Evolutionary conservation across 2,888 invertebrate species (phyloP).

Genomic region (Leuctra nigra): DNA sequence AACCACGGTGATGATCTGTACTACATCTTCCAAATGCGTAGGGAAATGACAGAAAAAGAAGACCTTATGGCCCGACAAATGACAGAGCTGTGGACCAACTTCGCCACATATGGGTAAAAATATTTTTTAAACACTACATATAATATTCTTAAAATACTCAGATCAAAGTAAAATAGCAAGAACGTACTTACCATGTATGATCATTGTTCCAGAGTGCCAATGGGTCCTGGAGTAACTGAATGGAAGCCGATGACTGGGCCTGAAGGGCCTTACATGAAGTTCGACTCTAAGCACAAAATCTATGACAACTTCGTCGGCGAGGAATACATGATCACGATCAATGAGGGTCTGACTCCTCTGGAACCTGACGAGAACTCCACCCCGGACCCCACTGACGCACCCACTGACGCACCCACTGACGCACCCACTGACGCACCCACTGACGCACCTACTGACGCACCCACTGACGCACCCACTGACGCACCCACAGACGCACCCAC

Average conservation of each 20-base stretch:
- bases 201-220: constrained; percentile 28
- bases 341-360: no score
- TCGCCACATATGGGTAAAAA: constrained; percentile 39
- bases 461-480: no score
- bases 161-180: no score
- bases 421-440: no score
- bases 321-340: no score
- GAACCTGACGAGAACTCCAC: no score
- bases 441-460: no score
- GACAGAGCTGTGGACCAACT: constrained; percentile 43
- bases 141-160: background rate
- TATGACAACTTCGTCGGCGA: constrained; percentile 29
- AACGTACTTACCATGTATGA: background rate
- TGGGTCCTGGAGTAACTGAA: constrained; percentile 23
- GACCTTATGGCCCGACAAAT: constrained; percentile 41
- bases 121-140: background rate
- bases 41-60: constrained; percentile 38
- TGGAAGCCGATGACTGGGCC: constrained; percentile 33
- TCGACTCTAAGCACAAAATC: constrained; percentile 27
- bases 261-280: constrained; percentile 33
- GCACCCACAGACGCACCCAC: no score
- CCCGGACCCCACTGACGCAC: no score
- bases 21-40: constrained; percentile 47
- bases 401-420: no score
- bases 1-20: constrained; percentile 54